Base-by-base conservation (phyloP, 2,888 invertebrate species). In the Acanthoscelides obtectus region DNA sequence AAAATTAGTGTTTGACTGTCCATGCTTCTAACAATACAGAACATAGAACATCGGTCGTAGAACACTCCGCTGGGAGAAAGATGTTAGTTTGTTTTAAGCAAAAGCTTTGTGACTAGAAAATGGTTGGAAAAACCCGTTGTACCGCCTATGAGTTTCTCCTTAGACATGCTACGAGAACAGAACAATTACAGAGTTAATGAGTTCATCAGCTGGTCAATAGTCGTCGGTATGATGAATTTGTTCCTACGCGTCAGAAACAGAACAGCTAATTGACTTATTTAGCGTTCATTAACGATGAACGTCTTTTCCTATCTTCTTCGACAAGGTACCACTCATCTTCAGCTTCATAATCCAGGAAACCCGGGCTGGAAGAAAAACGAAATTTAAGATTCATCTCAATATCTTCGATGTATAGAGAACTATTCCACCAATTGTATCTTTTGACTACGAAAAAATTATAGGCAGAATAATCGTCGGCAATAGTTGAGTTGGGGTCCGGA, bases 161-260 rank as follows among this genome's bases (percentile, higher is more conserved):
- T 45, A 45, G 45, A 45, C 45, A 45, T 45, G 1, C 45, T 45
- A 1, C 45, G 45, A 45, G 45, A 45, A 12, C 45, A 45, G 45
- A 70, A 77, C 76, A 76, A 77, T 77, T 77, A 77, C 72, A 71
- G 70, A 73, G 76, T 75, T 77, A 77, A 77, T 77, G 77, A 77
- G 77, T 77, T 76, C 76, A 77, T 77, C 76, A 77, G 73, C 66
- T 71, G 70, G 73, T 72, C 66, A 68, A 71, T 71, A 72, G 70
- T 68, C 71, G 70, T 68, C 71, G 75, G 72, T 75, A 76, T 77
- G 76, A 77, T 77, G 75, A 72, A 77, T 76, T 75, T 75, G 74
- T 77, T 77, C 75, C 70, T 72, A 70, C 71, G 74, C 72, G 75
- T 75, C 76, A 76, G 71, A 74, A 73, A 74, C 72, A 72, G 72